Evolutionary conservation across 2,888 invertebrate genomes (phyloP), one percentile per base, ranked within the genome.

Genomic region (Diaprepes abbreviatus): DNA sequence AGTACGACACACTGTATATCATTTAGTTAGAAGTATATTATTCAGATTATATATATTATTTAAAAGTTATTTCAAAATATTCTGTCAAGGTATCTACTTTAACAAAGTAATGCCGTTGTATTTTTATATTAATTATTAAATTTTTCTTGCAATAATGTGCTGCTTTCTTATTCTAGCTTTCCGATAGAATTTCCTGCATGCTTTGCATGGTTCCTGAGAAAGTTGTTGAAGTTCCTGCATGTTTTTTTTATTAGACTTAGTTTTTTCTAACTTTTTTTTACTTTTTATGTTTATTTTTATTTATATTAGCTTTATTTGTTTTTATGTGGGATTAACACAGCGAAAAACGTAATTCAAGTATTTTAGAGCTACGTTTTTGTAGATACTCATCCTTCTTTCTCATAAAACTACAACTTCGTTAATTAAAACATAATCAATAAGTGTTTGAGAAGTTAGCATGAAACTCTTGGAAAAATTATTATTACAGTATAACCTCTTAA

Each of bases 51-150:
- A 24, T 45, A 45, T 45, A 24, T 21, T 48, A 14, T 28, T 48
- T 28, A 48, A 48, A 21, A 14, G 7, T 12, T 50, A 28, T 50
- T 50, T 7, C 14, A 50, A 31, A 43, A 16, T 28, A 50, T 28
- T 28, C 7, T 50, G 14, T 0, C 5, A 28, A 28, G 14, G 14
- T 14, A 7, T 50, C 14, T 28, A 50, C 48, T 50, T 28, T 50
- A 50, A 50, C 45, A 50, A 50, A 50, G 28, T 50, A 16, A 50
- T 50, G 28, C 48, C 28, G 2, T 50, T 14, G 28, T 50, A 50
- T 50, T 50, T 50, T 50, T 28, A 50, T 50, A 50, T 9, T 12
- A 9, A 5, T 50, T 50, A 50, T 50, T 50, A 50, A 50, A 50
- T 43, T 50, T 50, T 50, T 50, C 48, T 50, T 24, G 48, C 48